Percentiles rank a stretch among this genome's conserved stretches.
Conservation (phyloP, 2,888 invertebrate species). For the Tenodera sinensis region DNA sequence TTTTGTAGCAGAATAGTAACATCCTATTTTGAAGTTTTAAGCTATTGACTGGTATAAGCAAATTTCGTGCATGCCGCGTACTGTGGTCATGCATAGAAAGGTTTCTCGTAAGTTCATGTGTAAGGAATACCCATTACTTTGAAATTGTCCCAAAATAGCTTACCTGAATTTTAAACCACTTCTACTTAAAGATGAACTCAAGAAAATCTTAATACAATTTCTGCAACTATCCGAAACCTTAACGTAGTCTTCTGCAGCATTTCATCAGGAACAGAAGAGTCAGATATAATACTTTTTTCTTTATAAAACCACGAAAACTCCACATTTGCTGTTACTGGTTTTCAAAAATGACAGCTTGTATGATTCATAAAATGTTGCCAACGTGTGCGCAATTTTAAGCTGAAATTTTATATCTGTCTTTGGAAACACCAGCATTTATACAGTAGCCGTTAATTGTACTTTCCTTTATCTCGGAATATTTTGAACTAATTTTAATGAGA, state of each 20-base stretch:
- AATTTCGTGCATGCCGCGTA: too few relatives aligned
- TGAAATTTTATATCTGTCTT: neutral
- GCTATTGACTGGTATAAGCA: too few relatives aligned
- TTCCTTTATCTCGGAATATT: neutral
- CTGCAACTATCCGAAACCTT: neutral
- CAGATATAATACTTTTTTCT: neutral
- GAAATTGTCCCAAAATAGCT: too few relatives aligned
- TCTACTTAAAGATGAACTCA: too few relatives aligned
- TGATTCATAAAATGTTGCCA: neutral
- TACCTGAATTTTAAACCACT: too few relatives aligned
- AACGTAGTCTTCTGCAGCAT: neutral
- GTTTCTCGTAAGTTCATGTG: too few relatives aligned
- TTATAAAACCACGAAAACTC: neutral
- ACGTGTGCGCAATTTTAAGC: neutral
- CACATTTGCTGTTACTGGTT: neutral
- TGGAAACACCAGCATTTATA: neutral
- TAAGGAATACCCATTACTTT: too few relatives aligned
- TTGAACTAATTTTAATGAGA: neutral
- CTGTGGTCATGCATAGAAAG: too few relatives aligned
- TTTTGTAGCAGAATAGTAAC: too few relatives aligned
- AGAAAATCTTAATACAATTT: too few relatives aligned
- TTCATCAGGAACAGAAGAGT: neutral
- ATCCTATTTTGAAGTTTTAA: too few relatives aligned
- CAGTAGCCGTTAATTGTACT: neutral
- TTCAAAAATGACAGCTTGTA: neutral